A percentile compares a stretch with the other conserved stretches of the same genome.
These are phyloP conservation scores for Phoeniculus purpureus DNA, from an alignment of 2,797 vertebrate genomes.

Conservation along the genomic window DNA sequence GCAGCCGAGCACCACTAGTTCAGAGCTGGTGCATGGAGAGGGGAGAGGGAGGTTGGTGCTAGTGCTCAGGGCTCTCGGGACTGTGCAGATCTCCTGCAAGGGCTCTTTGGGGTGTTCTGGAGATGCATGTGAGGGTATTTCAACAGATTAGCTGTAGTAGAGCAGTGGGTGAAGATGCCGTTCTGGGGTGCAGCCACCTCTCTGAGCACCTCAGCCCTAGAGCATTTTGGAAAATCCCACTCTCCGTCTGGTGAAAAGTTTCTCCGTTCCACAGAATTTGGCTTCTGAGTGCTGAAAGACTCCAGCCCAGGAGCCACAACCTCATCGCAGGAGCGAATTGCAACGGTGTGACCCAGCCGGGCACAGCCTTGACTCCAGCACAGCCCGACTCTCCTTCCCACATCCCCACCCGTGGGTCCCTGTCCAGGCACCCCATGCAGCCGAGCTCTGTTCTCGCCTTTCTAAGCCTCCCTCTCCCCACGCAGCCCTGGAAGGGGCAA, in stretches of 20 bases:
- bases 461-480: background rate
- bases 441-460: background rate
- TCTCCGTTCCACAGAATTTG: background rate
- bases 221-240: background rate
- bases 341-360: fast-evolving
- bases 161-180: background rate
- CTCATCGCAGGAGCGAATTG: fast-evolving
- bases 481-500: background rate
- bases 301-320: background rate
- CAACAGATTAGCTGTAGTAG: background rate
- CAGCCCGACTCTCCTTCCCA: background rate
- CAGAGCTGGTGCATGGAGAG: background rate
- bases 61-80: background rate
- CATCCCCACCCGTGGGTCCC: background rate
- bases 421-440: background rate
- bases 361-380: background rate
- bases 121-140: background rate
- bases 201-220: background rate
- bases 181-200: fast-evolving
- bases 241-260: background rate
- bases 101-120: fast-evolving
- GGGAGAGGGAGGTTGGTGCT: background rate
- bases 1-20: background rate
- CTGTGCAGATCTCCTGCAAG: fast-evolving
- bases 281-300: background rate